These are phyloP conservation scores for Babylonia areolata DNA, from an alignment of 1,140 invertebrate genomes.

Conservation along the genomic window DNA sequence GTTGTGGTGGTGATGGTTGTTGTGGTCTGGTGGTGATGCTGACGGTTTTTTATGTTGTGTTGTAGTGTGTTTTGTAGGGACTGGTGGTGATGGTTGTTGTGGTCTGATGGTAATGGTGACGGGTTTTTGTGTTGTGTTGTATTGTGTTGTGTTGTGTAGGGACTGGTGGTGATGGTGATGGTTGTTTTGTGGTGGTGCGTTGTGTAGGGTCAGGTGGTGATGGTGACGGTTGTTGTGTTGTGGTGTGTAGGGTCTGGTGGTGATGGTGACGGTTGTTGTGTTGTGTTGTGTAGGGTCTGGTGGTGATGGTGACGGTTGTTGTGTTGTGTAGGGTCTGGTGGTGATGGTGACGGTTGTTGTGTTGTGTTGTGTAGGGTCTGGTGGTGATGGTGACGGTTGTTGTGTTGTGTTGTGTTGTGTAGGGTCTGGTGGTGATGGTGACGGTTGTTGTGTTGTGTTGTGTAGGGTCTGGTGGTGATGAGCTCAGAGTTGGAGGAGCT, in stretches of 20 bases:
- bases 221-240: too few relatives aligned
- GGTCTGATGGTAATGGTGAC: neutral
- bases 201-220: too few relatives aligned
- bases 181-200: slow-evolving; percentile 74
- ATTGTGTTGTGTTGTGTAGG: slow-evolving; percentile 35
- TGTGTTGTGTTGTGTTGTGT: too few relatives aligned
- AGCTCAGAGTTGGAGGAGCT: slow-evolving; percentile 74
- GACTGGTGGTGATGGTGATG: slow-evolving; percentile 75
- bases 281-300: neutral
- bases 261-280: neutral
- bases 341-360: too few relatives aligned
- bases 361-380: too few relatives aligned
- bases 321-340: neutral
- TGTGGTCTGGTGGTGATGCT: neutral
- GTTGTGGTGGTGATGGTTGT: too few relatives aligned
- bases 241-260: too few relatives aligned
- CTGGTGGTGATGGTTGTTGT: neutral
- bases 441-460: neutral
- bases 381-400: neutral
- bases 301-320: neutral
- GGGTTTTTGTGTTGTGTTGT: too few relatives aligned
- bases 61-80: too few relatives aligned
- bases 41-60: too few relatives aligned
- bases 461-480: slow-evolving; percentile 73
- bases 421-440: neutral